Base-by-base conservation (phyloP, 2,797 vertebrate genomes). In the Gadopsis bispinosus region DNA sequence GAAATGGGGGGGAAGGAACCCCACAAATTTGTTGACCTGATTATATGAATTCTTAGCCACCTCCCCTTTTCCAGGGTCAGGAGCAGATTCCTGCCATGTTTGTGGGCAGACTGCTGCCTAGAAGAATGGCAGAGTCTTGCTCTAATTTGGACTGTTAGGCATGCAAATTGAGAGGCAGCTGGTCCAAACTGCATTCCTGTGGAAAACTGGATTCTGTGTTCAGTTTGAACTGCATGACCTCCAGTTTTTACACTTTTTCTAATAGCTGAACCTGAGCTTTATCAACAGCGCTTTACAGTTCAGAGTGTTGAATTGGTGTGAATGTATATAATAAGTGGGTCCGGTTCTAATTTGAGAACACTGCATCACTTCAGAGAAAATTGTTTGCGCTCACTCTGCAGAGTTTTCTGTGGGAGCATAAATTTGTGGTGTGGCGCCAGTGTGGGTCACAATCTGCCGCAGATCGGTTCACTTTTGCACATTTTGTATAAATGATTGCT, bases 1-100 rank as follows among this genome's bases (percentile, higher is more conserved):
- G 35, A 71, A 66, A 48, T 45, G 7, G 65, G 66, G 60, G 14
- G 2, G 5, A 22, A 67, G 66, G 53, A 85, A 55, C 58, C 73
- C 73, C 63, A 79, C 48, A 54, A 37, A 37, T 82, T 77, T 80
- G 41, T 75, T 62, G 68, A 69, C 26, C 41, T 71, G 41, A 29
- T 54, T 78, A 22, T 3, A 4, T 70, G 65, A 76, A 65, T 78
- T 60, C 33, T 0, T 73, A 81, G 58, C 61, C 77, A n/a, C 78
- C 81, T 88, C 81, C 81, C 77, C 74, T 67, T 68, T 77, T 83
- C 68, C 55, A 61, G 53, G 83, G 78, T 86, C 61, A 65, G 68
- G 29, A 58, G 37, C 77, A 53, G 85, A 93, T 93, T 91, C 89
- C 87, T 89, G 76, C 70, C 80, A 61, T 90, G 87, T 71, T 86